A percentile compares a stretch with the other conserved stretches of the same genome.
These are phyloP conservation scores for Salmo trutta DNA, from an alignment of 2,797 vertebrate species.

Conservation along the genomic window DNA sequence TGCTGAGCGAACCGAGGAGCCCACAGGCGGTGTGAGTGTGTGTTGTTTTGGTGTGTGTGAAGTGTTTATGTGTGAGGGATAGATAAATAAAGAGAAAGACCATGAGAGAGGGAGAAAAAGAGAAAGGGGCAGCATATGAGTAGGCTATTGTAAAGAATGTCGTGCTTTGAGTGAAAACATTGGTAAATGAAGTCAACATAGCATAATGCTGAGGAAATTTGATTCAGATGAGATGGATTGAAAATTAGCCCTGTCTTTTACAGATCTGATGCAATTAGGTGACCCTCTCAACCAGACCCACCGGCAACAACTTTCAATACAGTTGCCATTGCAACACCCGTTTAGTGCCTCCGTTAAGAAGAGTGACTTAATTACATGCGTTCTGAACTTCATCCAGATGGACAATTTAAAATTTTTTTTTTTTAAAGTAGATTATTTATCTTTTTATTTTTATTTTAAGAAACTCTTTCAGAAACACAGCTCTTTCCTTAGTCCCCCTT, in stretches of 20 bases:
- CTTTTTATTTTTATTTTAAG: no score
- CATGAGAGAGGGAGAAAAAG: neutral
- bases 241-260: slow-evolving; percentile 5
- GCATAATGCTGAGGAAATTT: neutral
- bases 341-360: slow-evolving; percentile 56
- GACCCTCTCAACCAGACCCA: slow-evolving; percentile 33
- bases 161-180: neutral
- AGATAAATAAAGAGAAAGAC: neutral
- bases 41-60: slow-evolving; percentile 1
- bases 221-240: neutral
- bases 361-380: slow-evolving; percentile 58
- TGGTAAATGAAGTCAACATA: slow-evolving; percentile 11
- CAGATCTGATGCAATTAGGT: slow-evolving; percentile 42
- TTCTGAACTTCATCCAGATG: slow-evolving; percentile 13
- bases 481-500: neutral
- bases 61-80: neutral
- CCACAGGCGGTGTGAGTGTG: slow-evolving; percentile 6
- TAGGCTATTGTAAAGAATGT: neutral
- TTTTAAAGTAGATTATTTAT: no score
- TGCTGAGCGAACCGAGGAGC: neutral
- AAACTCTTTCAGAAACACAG: neutral
- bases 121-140: neutral
- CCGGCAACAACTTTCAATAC: slow-evolving; percentile 37
- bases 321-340: slow-evolving; percentile 60
- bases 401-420: neutral